Base-by-base conservation (phyloP, 2,797 vertebrate species). In the Cirrhinus mrigala region DNA sequence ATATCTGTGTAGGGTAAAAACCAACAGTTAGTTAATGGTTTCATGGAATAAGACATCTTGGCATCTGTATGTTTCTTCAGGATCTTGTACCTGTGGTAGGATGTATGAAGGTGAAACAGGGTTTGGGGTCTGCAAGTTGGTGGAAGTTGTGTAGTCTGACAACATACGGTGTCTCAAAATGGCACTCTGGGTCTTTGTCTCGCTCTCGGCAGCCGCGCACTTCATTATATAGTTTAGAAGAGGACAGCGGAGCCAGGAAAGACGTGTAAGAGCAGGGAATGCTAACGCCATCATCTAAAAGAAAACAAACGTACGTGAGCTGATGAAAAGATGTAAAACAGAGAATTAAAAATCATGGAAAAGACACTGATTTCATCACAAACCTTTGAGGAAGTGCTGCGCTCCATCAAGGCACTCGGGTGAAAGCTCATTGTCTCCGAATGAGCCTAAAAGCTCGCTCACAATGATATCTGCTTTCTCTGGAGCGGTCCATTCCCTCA, bases 61-160 rank as follows among this genome's bases (percentile, higher is more conserved):
- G 1, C 20, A 24, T 60, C 12, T 18, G n/a, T 20, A 15, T 3
- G 2, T 79, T n/a, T 80, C 46, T 15, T 14, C 33, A n/a, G 11
- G 22, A 58, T 29, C 2, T 52, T 71, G 66, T 88, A 95, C 95
- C 95, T 92, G 89, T 93, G 70, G 96, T 96, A 37, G 97, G 97
- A 90, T 98, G 97, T 52, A 54, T 93, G 89, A 98, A 98, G 71
- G 96, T 96, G 90, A 98, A 98, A 92, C 97, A 98, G 2, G 96
- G 92, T 90, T 97, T 95, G 46, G 97, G 97, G 0, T 96, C 95
- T 3, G 97, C 96, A 27, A 98, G 90, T 92, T 98, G 96, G 92
- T 98, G 97, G 92, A 98, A 98, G 93, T 98, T 98, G 90, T 98
- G 97, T 66, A 98, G 94, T 40, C 97, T 95, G 44, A 98, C 97